Percentiles rank a stretch among this genome's conserved stretches.
Evolutionary conservation across 2,797 vertebrate genomes (phyloP).

Genomic region (Trematomus bernacchii): DNA sequence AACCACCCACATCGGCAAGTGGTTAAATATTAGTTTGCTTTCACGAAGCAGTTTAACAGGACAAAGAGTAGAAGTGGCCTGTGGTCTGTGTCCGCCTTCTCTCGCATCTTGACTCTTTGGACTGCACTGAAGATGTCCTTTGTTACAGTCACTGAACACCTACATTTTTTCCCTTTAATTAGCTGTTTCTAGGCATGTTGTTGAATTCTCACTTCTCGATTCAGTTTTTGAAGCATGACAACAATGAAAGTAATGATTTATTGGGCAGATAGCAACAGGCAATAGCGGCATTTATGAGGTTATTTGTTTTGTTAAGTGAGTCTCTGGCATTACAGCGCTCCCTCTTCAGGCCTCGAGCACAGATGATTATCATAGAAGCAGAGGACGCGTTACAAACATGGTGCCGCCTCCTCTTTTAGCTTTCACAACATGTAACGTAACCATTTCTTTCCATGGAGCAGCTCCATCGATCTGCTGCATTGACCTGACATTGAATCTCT

Average conservation of each 20-base stretch:
- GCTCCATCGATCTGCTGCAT: conserved; percentile 60
- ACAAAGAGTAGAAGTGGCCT: conserved; percentile 16
- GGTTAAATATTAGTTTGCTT: conserved; percentile 27
- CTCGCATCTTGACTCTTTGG: conserved; percentile 34
- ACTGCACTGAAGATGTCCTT: conserved; percentile 38
- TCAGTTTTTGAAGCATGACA: conserved; percentile 52
- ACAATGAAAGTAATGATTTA: conserved; percentile 58
- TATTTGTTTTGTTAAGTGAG: conserved; percentile 63
- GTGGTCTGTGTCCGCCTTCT: not conserved
- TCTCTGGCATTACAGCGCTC: conserved; percentile 36
- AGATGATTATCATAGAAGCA: conserved; percentile 56
- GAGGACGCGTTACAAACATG: conserved; percentile 45
- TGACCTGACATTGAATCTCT: conserved; percentile 71
- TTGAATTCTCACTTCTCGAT: conserved; percentile 45
- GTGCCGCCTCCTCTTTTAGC: conserved; percentile 49
- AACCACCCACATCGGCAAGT: conserved; percentile 39
- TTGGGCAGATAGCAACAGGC: conserved; percentile 55
- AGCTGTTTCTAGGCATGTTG: conserved; percentile 31
- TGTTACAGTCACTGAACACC: conserved; percentile 43
- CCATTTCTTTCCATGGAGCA: conserved; percentile 49
- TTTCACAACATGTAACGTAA: conserved; percentile 60
- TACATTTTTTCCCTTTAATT: conserved; percentile 51
- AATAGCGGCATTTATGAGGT: conserved; percentile 59
- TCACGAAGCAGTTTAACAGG: conserved; percentile 28
- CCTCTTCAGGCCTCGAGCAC: conserved; percentile 37